phyloP scores from a whole-genome alignment of 2,113 vertebrate species.

The Scytalopus superciliaris region DNA sequence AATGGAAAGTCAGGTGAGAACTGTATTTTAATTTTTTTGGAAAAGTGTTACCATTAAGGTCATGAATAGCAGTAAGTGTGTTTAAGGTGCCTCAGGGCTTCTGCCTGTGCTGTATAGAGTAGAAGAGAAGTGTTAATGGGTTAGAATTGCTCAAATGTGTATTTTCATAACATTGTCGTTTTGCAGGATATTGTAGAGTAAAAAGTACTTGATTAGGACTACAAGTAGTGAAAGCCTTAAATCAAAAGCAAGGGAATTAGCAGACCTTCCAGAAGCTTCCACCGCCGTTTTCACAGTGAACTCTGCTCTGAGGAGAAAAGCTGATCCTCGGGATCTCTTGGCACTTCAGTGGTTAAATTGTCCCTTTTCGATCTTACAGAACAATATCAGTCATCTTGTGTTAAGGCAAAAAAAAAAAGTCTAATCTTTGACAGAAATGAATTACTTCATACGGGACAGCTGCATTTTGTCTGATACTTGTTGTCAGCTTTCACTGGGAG shows the following conservation, averaged over 20 bases:
- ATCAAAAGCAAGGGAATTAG: neutral
- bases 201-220: neutral
- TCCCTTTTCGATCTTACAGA: slow-evolving; percentile 57
- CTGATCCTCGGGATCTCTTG: neutral
- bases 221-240: neutral
- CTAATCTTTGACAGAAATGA: slow-evolving; percentile 83
- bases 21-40: neutral
- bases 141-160: neutral
- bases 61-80: accelerated
- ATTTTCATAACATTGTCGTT: neutral
- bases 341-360: slow-evolving; percentile 69
- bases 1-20: neutral
- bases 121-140: neutral
- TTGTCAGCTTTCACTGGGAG: slow-evolving; percentile 77
- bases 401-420: slow-evolving; percentile 68
- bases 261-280: neutral
- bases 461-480: slow-evolving; percentile 77
- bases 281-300: too few species aligned
- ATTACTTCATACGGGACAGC: slow-evolving; percentile 78
- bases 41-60: accelerated
- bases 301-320: neutral
- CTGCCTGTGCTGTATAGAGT: neutral
- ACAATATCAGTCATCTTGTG: slow-evolving; percentile 77
- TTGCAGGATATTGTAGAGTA: neutral
- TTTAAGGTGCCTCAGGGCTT: neutral